phyloP scores from a whole-genome alignment of 2,797 vertebrate genomes.

The Falco novaeseelandiae region DNA sequence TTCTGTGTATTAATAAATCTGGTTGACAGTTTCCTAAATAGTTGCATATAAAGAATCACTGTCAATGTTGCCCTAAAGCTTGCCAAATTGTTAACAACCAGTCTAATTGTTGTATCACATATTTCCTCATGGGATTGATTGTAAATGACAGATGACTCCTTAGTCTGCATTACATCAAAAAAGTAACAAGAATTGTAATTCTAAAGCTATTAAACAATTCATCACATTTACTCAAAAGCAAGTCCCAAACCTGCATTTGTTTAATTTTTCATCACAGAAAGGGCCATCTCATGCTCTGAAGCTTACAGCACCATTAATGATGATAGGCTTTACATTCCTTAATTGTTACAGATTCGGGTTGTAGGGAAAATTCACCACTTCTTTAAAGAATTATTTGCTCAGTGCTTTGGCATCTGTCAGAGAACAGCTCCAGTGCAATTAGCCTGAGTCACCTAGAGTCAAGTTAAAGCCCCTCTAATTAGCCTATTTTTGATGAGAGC shows the following conservation, averaged over 20 bases:
- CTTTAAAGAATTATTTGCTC: slow-evolving; percentile 18
- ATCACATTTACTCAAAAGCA: neutral
- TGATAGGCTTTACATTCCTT: neutral
- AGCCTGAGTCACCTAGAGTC: neutral
- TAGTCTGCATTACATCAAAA: slow-evolving; percentile 17
- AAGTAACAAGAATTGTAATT: neutral
- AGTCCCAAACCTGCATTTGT: neutral
- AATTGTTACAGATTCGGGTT: neutral
- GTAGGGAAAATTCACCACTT: neutral
- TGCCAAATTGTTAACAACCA: slow-evolving; percentile 35
- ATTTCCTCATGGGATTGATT: slow-evolving; percentile 6
- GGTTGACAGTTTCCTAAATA: slow-evolving; percentile 52
- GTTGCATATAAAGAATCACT: slow-evolving; percentile 22
- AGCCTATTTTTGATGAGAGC: neutral
- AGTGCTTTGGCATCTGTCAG: neutral
- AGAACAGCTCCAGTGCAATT: neutral
- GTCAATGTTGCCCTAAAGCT: slow-evolving; percentile 24
- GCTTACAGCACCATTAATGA: neutral
- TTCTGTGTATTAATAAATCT: slow-evolving; percentile 24
- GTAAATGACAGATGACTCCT: neutral
- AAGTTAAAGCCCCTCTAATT: slow-evolving; percentile 11
- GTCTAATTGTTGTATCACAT: slow-evolving; percentile 42
- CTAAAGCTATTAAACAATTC: slow-evolving; percentile 2
- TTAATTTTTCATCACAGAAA: slow-evolving; percentile 8
- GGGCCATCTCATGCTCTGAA: neutral